Evolutionary conservation across 37 sponge, comb jelly and placozoan genomes (phyloP), one percentile per base, ranked within the genome.

Genomic region (Oopsacas minuta): DNA sequence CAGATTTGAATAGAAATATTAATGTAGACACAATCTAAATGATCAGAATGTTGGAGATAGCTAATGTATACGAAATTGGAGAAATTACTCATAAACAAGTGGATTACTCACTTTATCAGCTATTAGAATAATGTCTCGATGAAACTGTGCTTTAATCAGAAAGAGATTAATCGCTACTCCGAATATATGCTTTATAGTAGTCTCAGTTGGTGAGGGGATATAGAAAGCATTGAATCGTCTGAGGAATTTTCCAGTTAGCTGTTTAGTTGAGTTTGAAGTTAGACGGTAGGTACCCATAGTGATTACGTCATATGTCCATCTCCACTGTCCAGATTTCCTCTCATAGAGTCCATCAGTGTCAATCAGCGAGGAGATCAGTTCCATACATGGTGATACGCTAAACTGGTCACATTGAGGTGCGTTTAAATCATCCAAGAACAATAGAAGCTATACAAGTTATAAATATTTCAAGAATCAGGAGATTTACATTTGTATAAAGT

Each of bases 371-470:
- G 91, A 83, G 38, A 92, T 82, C n/a, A 92, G 38, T 83, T 90
- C 93, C 0, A 84, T 39, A 51, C 86, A 84, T 36, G 89, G 89
- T 1, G 86, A 85, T 20, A 83, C 84, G 20, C 86, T 86, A 84
- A 81, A 92, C 37, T 82, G 37, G 42, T 92, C 90, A 25, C 52
- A 36, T 81, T 51, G 52, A 82, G 88, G 83, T 39, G 86, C 52
- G 83, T 90, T 83, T 35, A 92, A 37, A 37, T 92, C 93, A 82
- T 92, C 93, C 38, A 92, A 69, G 53, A 83, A 92, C 51, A 86
- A 52, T 12, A 90, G 28, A 38, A 90, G 36, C 92, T 92, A 82
- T 23, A 28, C 12, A 53, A 15, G 28, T 23, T n/a, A 37, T 46
- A 35, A 39, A 38, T 42, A 42, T 15, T 17, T 8, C 15, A 15